Evolutionary conservation across 92 coral and sea anemone genomes (phyloP).

Genomic region (Palythoa grandis): DNA sequence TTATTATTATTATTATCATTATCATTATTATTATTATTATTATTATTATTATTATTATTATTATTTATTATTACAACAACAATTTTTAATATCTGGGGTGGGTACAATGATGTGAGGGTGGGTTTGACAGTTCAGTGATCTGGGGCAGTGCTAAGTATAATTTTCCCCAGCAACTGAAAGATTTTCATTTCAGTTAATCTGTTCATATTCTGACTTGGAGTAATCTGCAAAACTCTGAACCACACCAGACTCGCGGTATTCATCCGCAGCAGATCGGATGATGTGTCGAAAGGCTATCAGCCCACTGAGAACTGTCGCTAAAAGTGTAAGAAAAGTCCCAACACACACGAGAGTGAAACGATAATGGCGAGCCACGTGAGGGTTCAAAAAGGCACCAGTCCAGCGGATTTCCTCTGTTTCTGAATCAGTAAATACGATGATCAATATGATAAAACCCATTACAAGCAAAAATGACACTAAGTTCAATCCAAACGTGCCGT

Average conservation of each 20-base stretch:
- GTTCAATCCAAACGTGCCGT: conserved; percentile 50
- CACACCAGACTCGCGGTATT: conserved; percentile 46
- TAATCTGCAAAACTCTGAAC: conserved; percentile 56
- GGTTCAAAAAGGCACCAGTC: conserved; percentile 54
- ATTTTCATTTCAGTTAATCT: conserved; percentile 44
- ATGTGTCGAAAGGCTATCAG: conserved; percentile 22
- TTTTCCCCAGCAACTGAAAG: neutral
- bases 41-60: too few species aligned
- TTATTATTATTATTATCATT: too few species aligned
- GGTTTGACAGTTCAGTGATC: too few species aligned
- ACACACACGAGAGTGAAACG: conserved; percentile 55
- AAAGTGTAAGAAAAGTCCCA: conserved; percentile 48
- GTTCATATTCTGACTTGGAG: conserved; percentile 42
- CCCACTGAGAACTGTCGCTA: conserved; percentile 53
- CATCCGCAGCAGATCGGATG: conserved; percentile 37
- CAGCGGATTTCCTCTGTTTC: neutral
- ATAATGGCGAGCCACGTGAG: conserved; percentile 33
- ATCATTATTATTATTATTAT: too few species aligned
- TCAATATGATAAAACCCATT: conserved; percentile 47
- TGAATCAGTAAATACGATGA: conserved; percentile 44
- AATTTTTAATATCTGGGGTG: too few species aligned
- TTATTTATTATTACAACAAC: too few species aligned
- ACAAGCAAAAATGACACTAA: conserved; percentile 50
- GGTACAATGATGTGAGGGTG: neutral
- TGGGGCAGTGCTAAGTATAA: neutral